phyloP scores from a whole-genome alignment of 2,888 invertebrate species.

The Eristalinus aeneus region DNA sequence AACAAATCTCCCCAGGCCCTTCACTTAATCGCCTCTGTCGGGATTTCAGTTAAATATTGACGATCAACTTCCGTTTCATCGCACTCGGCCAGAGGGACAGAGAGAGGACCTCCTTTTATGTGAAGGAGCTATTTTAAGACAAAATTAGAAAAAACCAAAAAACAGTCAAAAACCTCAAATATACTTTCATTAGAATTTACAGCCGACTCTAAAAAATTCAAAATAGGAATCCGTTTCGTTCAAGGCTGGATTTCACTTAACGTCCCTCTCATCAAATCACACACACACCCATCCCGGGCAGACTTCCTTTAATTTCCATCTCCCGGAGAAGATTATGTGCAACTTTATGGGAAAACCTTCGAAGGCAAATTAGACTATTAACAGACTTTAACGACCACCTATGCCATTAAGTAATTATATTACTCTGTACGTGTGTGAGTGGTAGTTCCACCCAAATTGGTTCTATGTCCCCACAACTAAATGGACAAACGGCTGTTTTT shows the following conservation, averaged over 20 bases:
- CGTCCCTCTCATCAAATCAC: neutral
- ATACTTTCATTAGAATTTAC: neutral
- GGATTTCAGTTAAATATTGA: neutral
- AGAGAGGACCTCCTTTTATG: neutral
- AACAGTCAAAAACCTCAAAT: neutral
- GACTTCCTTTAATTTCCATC: neutral
- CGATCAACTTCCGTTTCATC: neutral
- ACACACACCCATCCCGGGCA: neutral
- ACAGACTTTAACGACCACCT: slow-evolving; percentile 29
- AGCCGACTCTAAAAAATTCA: neutral
- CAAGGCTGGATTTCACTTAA: neutral
- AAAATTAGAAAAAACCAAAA: neutral
- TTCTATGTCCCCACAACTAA: slow-evolving; percentile 9
- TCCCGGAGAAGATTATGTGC: neutral
- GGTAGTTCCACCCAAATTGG: slow-evolving; percentile 10
- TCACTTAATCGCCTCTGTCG: neutral
- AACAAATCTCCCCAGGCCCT: neutral
- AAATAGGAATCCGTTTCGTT: neutral
- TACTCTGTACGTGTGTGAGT: neutral
- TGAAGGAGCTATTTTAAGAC: neutral
- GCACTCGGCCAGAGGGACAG: neutral
- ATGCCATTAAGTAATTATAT: slow-evolving; percentile 39
- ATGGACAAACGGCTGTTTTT: neutral
- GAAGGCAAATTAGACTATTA: slow-evolving; percentile 46
- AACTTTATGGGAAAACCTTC: slow-evolving; percentile 26